phyloP scores from a whole-genome alignment of 2,113 vertebrate species.

The Chroicocephalus ridibundus region DNA sequence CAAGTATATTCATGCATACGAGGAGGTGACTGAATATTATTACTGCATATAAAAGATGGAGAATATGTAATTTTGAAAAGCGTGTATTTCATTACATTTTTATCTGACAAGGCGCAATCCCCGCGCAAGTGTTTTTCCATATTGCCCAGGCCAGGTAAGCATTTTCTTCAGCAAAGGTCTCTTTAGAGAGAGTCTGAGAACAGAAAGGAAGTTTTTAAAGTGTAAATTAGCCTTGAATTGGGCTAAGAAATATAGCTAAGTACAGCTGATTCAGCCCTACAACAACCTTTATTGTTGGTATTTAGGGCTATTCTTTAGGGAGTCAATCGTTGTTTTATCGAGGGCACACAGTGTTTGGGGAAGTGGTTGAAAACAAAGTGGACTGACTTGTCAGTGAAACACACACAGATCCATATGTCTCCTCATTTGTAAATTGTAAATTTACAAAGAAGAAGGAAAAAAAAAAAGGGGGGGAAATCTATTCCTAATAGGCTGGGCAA shows the following conservation, averaged over 20 bases:
- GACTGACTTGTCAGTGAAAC: neutral
- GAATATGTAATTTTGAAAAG: neutral
- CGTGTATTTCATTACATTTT: neutral
- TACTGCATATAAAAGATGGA: neutral
- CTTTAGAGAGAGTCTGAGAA: neutral
- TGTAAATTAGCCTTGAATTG: neutral
- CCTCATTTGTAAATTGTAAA: neutral
- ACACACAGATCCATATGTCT: neutral
- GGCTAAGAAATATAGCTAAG: neutral
- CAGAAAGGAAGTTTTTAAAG: neutral
- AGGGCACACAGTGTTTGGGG: neutral
- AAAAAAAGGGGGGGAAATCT: neutral
- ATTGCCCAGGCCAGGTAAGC: conserved; percentile 32
- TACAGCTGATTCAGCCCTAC: neutral
- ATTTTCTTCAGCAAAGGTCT: neutral
- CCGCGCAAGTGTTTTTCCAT: neutral
- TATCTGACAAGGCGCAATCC: neutral
- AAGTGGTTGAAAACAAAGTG: neutral
- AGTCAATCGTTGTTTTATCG: neutral
- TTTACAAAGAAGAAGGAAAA: neutral
- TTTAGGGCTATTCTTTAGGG: neutral
- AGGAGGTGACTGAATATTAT: neutral
- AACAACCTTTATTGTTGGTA: neutral
- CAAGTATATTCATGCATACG: neutral
- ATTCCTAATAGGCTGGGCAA: neutral